Base-by-base conservation (phyloP, 2,888 invertebrate species). In the Drosophila siamana region DNA sequence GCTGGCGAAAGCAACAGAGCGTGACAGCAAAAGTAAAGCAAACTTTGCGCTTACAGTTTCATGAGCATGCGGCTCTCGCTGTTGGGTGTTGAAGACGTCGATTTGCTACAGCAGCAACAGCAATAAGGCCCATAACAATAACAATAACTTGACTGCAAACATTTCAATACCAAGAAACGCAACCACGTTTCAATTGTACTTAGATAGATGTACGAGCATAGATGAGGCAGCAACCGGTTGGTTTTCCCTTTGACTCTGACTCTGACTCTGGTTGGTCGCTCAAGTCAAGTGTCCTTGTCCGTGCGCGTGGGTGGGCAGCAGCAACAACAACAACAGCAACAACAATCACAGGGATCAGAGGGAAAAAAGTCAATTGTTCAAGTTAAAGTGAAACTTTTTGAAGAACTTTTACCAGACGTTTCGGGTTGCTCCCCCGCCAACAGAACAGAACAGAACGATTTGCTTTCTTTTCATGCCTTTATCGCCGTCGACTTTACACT, bases 61-160 rank as follows among this genome's bases (percentile, higher is more conserved):
- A 84, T 84, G 85, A 73, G 81, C 87, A 30, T 30, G 30, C 78
- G 66, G 63, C 83, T 43, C 41, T 62, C 38, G 43, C 26, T 33
- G 15, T 48, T 15, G 11, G 78, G 64, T 69, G 61, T 74, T 74
- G 61, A 82, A 69, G 80, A 80, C 57, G 73, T 70, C 73, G 75
- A 79, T 75, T 80, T 83, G 78, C 71, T 80, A 68, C 86, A 75
- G 60, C 75, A 71, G 57, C 69, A 69, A 65, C 62, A 66, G 52
- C 73, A 76, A 69, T 69, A 83, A 69, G 56, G 60, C 59, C 71
- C 86, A 86, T 88, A 89, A 86, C 85, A 89, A 86, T 87, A 89
- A 85, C 86, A 89, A 87, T 88, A 87, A 88, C 80, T 85, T 85
- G 74, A 54, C 56, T 81, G 85, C 89, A 82, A 89, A 88, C 86